Conservation (phyloP, 1,140 invertebrate species). For the Drosophila jambulina region DNA sequence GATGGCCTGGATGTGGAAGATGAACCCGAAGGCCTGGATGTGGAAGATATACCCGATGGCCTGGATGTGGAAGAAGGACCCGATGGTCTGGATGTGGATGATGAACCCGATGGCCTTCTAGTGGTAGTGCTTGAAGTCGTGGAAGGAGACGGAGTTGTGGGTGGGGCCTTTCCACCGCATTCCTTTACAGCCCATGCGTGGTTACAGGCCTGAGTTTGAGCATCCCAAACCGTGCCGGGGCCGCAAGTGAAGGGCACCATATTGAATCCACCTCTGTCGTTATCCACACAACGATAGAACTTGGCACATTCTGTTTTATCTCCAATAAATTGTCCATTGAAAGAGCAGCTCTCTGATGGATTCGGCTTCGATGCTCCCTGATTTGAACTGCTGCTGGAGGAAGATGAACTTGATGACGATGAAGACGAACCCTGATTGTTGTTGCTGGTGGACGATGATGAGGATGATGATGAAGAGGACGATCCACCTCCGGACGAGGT, state of each 20-base stretch:
- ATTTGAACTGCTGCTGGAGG: slow-evolving; percentile 31
- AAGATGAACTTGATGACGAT: slow-evolving; percentile 36
- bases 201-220: slow-evolving; percentile 87
- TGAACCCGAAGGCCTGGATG: neutral
- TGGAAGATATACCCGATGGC: neutral
- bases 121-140: slow-evolving; percentile 18
- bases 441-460: slow-evolving; percentile 26
- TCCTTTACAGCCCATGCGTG: slow-evolving; percentile 85
- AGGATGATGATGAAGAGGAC: neutral
- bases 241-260: slow-evolving; percentile 89
- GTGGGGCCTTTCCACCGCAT: slow-evolving; percentile 44
- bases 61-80: neutral
- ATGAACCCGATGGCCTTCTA: neutral
- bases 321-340: slow-evolving; percentile 86
- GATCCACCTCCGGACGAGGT: slow-evolving; percentile 13
- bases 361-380: slow-evolving; percentile 37
- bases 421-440: slow-evolving; percentile 46
- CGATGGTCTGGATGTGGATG: slow-evolving; percentile 6
- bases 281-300: slow-evolving; percentile 89
- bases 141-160: slow-evolving; percentile 27
- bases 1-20: slow-evolving; percentile 10
- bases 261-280: slow-evolving; percentile 86
- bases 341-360: slow-evolving; percentile 83
- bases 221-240: slow-evolving; percentile 89
- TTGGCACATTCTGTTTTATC: slow-evolving; percentile 88